phyloP scores from a whole-genome alignment of 2,113 vertebrate species.

The Zootoca vivipara region DNA sequence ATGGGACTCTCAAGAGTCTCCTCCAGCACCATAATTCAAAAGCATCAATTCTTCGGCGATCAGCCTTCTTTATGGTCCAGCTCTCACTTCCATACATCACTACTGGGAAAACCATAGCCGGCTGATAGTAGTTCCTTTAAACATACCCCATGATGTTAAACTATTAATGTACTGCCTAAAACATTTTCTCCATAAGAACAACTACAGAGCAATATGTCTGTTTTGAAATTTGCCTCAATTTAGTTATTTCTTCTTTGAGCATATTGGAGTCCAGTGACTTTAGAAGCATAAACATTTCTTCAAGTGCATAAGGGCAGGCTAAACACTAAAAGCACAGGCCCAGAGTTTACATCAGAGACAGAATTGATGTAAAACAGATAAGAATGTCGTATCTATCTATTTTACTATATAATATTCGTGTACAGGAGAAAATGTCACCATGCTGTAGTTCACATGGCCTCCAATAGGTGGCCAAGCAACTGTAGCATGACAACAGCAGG shows the following conservation, averaged over 20 bases:
- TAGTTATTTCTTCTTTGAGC: not conserved
- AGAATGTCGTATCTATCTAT: not conserved
- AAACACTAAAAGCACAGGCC: not conserved
- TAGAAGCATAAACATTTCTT: not conserved
- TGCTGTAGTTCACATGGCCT: too few relatives aligned
- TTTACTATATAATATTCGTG: too few relatives aligned
- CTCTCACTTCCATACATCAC: too few relatives aligned
- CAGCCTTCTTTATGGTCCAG: too few relatives aligned
- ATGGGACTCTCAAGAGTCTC: too few relatives aligned
- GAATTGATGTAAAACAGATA: not conserved
- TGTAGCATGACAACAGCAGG: too few relatives aligned
- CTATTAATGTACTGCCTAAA: constrained; percentile 4
- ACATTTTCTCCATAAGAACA: constrained; percentile 15
- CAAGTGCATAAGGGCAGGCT: not conserved
- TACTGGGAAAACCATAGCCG: too few relatives aligned
- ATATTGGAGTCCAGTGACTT: not conserved
- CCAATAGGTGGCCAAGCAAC: too few relatives aligned
- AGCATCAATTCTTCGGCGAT: too few relatives aligned
- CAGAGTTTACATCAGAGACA: not conserved
- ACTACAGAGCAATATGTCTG: not conserved
- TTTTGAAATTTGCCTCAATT: constrained; percentile 17
- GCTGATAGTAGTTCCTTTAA: too few relatives aligned
- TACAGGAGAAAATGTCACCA: too few relatives aligned
- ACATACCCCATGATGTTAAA: not conserved
- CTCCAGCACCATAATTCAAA: too few relatives aligned